Evolutionary conservation across 2,113 vertebrate genomes (phyloP), one percentile per base, ranked within the genome.

Genomic region (Suricata suricatta): DNA sequence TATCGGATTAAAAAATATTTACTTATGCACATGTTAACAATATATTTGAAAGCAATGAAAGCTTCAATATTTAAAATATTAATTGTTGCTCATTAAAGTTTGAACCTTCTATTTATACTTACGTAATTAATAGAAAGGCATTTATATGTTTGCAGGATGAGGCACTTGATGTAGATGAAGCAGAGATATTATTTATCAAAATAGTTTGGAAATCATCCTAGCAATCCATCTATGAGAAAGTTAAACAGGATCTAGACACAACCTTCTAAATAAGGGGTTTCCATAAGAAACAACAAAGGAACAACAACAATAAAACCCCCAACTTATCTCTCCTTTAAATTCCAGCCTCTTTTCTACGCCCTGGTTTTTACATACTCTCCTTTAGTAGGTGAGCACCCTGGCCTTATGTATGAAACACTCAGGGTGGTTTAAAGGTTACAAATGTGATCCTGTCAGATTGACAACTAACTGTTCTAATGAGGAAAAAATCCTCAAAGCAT

Each of bases 401-500:
- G 96, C 98, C 95, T 95, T 63, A 27, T 44, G 97, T 97, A 19
- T 88, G 86, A 80, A 93, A 90, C 98, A 96, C 97, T 3, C 93
- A 98, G 98, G 98, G 98, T 98, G 98, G 98, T 96, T 97, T 95
- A 98, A 98, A 98, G 98, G 98, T 98, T 98, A 98, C 97, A 93
- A 98, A 98, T 97, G 98, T 97, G 98, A 98, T 98, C 98, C 97
- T 98, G 98, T 98, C 98, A 98, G 98, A 98, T 98, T 99, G 99
- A 99, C 99, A 99, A 98, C 98, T 98, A 98, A 98, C 97, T 98
- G 98, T 99, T 99, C 98, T 99, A 99, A 99, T 99, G 98, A 99
- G 99, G 98, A 98, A 98, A 98, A 99, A 99, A 98, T 98, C 98
- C 98, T 98, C 99, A 98, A 99, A 99, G 98, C 99, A 99, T 99